Evolutionary conservation across 2,797 vertebrate species (phyloP).

Genomic region (Leuciscus waleckii): DNA sequence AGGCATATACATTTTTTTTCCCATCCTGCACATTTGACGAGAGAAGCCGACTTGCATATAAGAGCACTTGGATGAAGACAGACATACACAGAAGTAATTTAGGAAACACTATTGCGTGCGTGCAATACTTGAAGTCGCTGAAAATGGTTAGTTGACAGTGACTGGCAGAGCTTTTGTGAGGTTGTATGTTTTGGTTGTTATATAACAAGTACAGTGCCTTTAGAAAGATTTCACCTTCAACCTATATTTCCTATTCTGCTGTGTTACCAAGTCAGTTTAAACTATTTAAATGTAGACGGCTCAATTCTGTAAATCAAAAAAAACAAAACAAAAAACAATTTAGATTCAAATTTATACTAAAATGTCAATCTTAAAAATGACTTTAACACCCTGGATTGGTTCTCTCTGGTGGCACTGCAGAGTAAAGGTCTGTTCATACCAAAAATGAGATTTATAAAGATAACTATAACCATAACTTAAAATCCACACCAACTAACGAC

Average conservation of each 20-base stretch:
- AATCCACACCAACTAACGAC: not conserved
- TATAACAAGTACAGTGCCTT: not conserved
- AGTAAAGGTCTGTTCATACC: not conserved
- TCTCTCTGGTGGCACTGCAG: not conserved
- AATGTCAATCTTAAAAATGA: not conserved
- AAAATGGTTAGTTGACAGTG: not conserved
- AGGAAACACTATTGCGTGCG: not conserved
- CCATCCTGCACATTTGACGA: not conserved
- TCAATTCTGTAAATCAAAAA: not conserved
- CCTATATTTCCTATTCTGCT: not conserved
- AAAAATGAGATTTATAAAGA: not conserved
- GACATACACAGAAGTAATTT: not conserved
- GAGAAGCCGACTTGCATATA: slow-evolving; percentile 13
- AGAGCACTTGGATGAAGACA: slow-evolving; percentile 29
- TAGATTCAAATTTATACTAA: not conserved
- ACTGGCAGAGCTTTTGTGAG: not conserved
- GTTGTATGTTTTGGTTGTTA: not conserved
- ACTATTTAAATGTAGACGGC: not conserved
- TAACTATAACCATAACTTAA: not conserved
- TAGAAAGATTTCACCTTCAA: not conserved
- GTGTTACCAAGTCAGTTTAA: not conserved
- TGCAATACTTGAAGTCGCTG: not conserved
- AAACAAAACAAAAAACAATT: not conserved
- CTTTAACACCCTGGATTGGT: not conserved
- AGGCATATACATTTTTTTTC: not conserved